These are phyloP conservation scores for Loxodonta africana DNA, from an alignment of 2,113 vertebrate genomes.

Conservation along the genomic window DNA sequence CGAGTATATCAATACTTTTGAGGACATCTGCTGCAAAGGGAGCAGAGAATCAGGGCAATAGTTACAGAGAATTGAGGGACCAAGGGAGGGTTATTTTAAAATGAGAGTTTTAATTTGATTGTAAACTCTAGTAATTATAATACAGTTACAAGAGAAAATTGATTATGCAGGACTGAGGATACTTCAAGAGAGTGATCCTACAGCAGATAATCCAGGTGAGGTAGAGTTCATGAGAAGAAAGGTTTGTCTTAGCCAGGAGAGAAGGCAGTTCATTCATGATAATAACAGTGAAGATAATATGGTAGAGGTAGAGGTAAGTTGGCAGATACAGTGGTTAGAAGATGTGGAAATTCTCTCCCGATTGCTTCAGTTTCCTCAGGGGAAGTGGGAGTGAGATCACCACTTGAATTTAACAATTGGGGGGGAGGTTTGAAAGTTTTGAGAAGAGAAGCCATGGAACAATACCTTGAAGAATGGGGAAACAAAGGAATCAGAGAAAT, in stretches of 20 bases:
- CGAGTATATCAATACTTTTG: neutral
- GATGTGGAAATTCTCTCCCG: neutral
- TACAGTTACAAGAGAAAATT: neutral
- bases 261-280: neutral
- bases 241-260: neutral
- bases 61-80: neutral
- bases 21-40: neutral
- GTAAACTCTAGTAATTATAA: neutral
- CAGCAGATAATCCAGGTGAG: neutral
- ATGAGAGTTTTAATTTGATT: neutral
- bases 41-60: neutral
- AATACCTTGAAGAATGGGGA: neutral
- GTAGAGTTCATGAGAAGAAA: too few relatives aligned
- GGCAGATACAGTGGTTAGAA: neutral
- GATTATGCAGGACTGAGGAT: neutral
- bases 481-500: neutral
- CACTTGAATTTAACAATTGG: neutral
- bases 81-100: neutral
- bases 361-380: neutral
- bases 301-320: fast-evolving
- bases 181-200: neutral
- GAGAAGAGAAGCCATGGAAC: neutral
- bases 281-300: neutral
- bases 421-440: neutral
- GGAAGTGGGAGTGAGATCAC: neutral